Evolutionary conservation across 92 coral and sea anemone species (phyloP).

Genomic region (Porites cylindrica): DNA sequence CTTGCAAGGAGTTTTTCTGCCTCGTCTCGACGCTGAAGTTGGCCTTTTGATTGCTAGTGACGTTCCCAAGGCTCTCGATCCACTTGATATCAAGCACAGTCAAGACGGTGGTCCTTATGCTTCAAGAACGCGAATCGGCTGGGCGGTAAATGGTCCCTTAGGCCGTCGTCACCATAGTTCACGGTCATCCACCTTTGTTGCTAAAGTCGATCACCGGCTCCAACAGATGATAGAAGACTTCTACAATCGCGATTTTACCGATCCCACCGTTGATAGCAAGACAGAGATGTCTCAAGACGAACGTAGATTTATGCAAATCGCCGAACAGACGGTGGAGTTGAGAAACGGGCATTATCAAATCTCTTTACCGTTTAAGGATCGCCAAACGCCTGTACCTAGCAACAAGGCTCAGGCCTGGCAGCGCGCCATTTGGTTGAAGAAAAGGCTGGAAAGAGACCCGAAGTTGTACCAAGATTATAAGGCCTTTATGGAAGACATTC

Average conservation of each 20-base stretch:
- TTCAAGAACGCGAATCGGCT: slow-evolving; percentile 49
- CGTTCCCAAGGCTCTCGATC: slow-evolving; percentile 58
- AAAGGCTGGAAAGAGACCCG: no score
- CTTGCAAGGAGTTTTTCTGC: slow-evolving; percentile 41
- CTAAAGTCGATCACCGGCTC: slow-evolving; percentile 50
- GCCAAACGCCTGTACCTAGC: no score
- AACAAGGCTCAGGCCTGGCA: no score
- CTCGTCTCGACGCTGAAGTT: slow-evolving; percentile 39
- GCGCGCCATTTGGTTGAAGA: no score
- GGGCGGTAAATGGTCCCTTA: slow-evolving; percentile 62
- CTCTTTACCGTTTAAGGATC: no score
- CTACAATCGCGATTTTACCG: slow-evolving; percentile 56
- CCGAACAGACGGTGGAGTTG: no score
- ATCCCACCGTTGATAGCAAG: slow-evolving; percentile 33
- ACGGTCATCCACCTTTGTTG: slow-evolving; percentile 32
- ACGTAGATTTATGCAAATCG: no score
- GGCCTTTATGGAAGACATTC: no score
- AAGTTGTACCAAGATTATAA: no score
- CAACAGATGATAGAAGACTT: slow-evolving; percentile 41
- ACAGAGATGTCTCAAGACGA: slow-evolving; percentile 6
- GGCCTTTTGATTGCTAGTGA: slow-evolving; percentile 57
- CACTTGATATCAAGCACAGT: slow-evolving; percentile 53
- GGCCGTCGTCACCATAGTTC: slow-evolving; percentile 7
- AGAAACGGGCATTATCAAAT: no score
- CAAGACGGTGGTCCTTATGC: slow-evolving; percentile 57